Percentiles rank a stretch among this genome's conserved stretches.
Conservation (phyloP, 2,113 vertebrate species). For the Rana temporaria region DNA sequence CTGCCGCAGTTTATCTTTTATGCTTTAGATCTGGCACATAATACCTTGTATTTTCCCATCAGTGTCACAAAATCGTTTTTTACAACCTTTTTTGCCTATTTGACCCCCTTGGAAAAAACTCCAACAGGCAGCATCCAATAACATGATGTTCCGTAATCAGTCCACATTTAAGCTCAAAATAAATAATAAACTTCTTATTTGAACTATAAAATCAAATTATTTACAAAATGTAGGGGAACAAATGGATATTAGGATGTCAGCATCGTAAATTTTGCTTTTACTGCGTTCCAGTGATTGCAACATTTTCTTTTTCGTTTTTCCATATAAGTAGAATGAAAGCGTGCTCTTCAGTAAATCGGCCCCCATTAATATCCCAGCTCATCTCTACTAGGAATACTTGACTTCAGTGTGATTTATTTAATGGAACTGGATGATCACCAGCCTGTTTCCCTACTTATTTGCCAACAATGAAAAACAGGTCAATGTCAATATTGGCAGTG, state of each 20-base stretch:
- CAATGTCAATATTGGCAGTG: constrained; percentile 40
- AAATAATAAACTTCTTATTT: background rate
- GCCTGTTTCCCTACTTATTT: constrained; percentile 23
- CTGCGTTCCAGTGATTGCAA: background rate
- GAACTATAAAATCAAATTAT: background rate
- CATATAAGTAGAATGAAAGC: constrained; percentile 7
- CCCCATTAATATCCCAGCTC: constrained; percentile 7
- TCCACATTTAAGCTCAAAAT: too few relatives aligned
- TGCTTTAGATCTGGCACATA: too few relatives aligned
- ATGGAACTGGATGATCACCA: constrained; percentile 32
- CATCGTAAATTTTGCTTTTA: background rate
- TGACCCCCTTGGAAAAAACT: too few relatives aligned
- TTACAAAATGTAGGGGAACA: background rate
- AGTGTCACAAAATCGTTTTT: too few relatives aligned
- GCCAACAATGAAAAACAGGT: constrained; percentile 37
- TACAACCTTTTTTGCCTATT: too few relatives aligned
- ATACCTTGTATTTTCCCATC: too few relatives aligned
- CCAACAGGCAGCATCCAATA: too few relatives aligned
- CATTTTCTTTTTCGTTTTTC: constrained; percentile 10
- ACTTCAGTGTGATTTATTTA: constrained; percentile 36
- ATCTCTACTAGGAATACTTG: background rate
- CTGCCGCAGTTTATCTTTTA: too few relatives aligned
- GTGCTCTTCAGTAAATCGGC: constrained; percentile 8
- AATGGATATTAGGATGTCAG: background rate
- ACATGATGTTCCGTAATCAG: too few relatives aligned